Evolutionary conservation across 2,797 vertebrate genomes (phyloP), one percentile per base, ranked within the genome.

Genomic region (Melanotaenia nigrans): DNA sequence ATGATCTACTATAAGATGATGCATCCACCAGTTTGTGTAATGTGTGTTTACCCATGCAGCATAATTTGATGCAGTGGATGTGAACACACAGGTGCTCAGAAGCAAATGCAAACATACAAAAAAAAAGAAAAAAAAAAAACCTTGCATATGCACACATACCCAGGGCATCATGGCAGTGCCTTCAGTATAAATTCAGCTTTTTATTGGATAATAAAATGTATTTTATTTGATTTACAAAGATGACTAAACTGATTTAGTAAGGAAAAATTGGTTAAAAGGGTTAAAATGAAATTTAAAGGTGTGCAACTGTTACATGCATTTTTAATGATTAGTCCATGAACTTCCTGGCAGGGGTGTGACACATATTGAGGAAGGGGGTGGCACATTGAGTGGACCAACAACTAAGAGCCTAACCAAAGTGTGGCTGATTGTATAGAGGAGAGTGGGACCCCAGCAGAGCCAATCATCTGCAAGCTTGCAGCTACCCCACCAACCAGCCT

Each of bases 1-100:
- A 71, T 73, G 75, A 76, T 79, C 22, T 77, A 61, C 75, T 56
- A 67, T 51, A 66, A 75, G 65, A 64, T 53, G 65, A 20, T 78
- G 72, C 68, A 58, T 60, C 28, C n/a, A 42, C 63, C 60, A 56
- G 42, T 59, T 63, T n/a, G 54, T 66, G 45, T 18, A 66, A 57
- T 54, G 8, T 72, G 54, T 73, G 64, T 65, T 36, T 13, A 13
- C 20, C 30, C 30, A 16, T 64, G 64, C 12, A 51, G 45, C n/a
- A 1, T 32, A 59, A 56, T 61, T 33, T 2, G 28, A 22, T 45
- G 7, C 9, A 51, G 53, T 45, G 14, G 20, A 53, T 36, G 14
- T 32, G 59, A 49, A 64, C 28, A 42, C 11, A 47, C 13, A 14
- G 13, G 1, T 24, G 2, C 4, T 11, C 33, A 11, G 14, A 20